Percentiles rank a stretch among this genome's conserved stretches.
Evolutionary conservation across 1,140 invertebrate species (phyloP).

Genomic region (Anastatus disparis): DNA sequence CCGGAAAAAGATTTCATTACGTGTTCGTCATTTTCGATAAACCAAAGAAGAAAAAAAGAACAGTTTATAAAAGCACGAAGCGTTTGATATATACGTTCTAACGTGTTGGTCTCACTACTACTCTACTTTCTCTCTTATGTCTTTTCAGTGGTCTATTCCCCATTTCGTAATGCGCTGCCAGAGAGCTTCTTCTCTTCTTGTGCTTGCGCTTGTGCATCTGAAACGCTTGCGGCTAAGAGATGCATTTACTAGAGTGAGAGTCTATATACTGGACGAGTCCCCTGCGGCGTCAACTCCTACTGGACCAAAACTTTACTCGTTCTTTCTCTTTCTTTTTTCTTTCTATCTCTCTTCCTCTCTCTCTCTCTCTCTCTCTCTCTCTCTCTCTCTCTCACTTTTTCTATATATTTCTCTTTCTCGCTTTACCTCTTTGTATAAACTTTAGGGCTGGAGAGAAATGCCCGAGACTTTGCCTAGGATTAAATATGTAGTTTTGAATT

Average conservation of each 20-base stretch:
- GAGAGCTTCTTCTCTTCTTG: too few species aligned
- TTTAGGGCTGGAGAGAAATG: too few species aligned
- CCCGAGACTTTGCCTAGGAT: constrained; percentile 59
- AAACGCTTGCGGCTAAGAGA: not conserved
- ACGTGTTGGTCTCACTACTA: too few species aligned
- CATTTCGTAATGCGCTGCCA: constrained; percentile 4
- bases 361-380: constrained; percentile 10
- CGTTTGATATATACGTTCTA: too few species aligned
- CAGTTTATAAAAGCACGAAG: too few species aligned
- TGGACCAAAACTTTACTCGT: constrained; percentile 17
- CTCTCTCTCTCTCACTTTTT: constrained; percentile 7
- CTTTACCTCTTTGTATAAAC: constrained; percentile 49
- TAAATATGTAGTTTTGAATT: constrained; percentile 66
- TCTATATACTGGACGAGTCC: constrained; percentile 28
- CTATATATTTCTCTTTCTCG: too few species aligned
- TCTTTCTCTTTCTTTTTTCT: too few species aligned
- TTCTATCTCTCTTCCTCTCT: constrained; percentile 29
- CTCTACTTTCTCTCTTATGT: not conserved
- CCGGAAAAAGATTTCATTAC: too few species aligned
- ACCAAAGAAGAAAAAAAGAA: too few species aligned
- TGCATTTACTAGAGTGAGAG: constrained; percentile 2
- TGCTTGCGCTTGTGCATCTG: too few species aligned
- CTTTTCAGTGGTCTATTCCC: constrained; percentile 2
- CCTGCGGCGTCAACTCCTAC: constrained; percentile 16
- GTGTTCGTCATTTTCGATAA: too few species aligned